These are phyloP conservation scores for human (Homo sapiens) DNA, from an alignment of 2,113 vertebrate species.

Conservation along the genomic window GRCh38 chrX:129121001-129121500, in stretches of 20 bases:
- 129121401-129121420: neutral
- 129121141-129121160: neutral
- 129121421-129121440: constrained; percentile 42
- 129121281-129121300: constrained; percentile 21
- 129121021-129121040: neutral
- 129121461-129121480: neutral
- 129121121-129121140: constrained; percentile 38
- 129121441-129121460: neutral
- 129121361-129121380: constrained; percentile 48
- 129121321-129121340: neutral
- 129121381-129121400: constrained; percentile 32
- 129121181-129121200: neutral
- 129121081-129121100: constrained; percentile 11
- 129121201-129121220: neutral
- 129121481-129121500: constrained; percentile 31
- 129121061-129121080: neutral
- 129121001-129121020: neutral
- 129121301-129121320: constrained; percentile 15
- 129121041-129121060: neutral
- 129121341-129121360: neutral
- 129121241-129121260: constrained; percentile 17
- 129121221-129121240: neutral
- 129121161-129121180: neutral
- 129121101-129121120: neutral
- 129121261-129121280: constrained; percentile 30